Evolutionary conservation across 1,140 invertebrate genomes (phyloP).

Genomic region (Calosoma granatense): DNA sequence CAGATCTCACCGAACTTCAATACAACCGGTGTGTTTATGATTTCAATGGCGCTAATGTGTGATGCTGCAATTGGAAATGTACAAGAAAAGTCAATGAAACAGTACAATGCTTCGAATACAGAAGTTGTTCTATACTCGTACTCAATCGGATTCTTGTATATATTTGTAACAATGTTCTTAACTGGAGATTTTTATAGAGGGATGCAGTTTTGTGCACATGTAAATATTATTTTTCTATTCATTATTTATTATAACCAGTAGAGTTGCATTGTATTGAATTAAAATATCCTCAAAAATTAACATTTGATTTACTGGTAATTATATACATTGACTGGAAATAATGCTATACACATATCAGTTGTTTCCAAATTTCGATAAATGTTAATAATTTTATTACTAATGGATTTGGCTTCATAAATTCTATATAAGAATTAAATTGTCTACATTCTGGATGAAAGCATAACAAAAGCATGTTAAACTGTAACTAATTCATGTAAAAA

Average conservation of each 20-base stretch:
- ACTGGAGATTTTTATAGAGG: conserved; percentile 68
- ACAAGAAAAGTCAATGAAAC: conserved; percentile 89
- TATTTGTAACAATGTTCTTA: conserved; percentile 62
- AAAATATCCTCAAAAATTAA: too few relatives aligned
- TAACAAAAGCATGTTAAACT: too few relatives aligned
- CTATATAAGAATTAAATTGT: too few relatives aligned
- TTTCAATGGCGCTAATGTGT: conserved; percentile 76
- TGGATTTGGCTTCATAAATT: not conserved
- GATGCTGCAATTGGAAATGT: conserved; percentile 94
- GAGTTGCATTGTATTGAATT: conserved; percentile 5
- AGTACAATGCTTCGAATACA: conserved; percentile 68
- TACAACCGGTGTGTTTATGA: conserved; percentile 71
- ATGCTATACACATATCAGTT: too few relatives aligned
- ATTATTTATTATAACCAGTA: conserved; percentile 11
- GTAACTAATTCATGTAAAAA: too few relatives aligned
- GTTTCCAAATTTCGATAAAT: too few relatives aligned
- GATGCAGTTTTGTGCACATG: conserved; percentile 65
- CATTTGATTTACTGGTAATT: conserved; percentile 1
- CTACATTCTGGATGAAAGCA: too few relatives aligned
- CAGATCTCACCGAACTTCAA: conserved; percentile 83
- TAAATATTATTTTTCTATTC: conserved; percentile 39
- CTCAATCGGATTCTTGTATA: conserved; percentile 76
- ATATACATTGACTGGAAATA: too few relatives aligned
- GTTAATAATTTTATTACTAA: conserved; percentile 5
- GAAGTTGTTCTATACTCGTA: conserved; percentile 94